Percentiles rank a stretch among this genome's conserved stretches.
These are phyloP conservation scores for Diadema setosum DNA, from an alignment of 35 echinoderm and acorn worm genomes.

Conservation along the genomic window DNA sequence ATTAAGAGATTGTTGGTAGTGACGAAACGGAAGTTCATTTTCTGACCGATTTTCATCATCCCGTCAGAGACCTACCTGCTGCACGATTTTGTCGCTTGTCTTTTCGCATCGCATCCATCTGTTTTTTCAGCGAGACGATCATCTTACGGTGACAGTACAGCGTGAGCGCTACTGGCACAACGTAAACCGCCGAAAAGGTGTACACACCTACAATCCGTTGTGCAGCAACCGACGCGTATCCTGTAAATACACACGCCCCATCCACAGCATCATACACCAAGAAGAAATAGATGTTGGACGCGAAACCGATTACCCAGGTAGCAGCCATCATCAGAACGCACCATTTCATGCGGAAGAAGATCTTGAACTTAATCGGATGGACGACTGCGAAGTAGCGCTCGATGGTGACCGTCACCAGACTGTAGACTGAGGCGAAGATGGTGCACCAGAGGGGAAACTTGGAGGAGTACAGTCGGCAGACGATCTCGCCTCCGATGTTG, in stretches of 20 bases:
- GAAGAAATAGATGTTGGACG: slow-evolving; percentile 70
- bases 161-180: slow-evolving; percentile 35
- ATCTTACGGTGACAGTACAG: slow-evolving; percentile 50
- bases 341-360: neutral
- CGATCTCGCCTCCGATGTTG: slow-evolving; percentile 37
- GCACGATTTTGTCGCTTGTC: neutral
- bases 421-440: slow-evolving; percentile 60
- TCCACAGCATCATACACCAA: slow-evolving; percentile 26
- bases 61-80: neutral
- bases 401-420: neutral
- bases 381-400: slow-evolving; percentile 31
- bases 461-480: slow-evolving; percentile 62
- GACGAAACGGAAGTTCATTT: too few relatives aligned
- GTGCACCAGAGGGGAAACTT: slow-evolving; percentile 75
- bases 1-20: too few relatives aligned
- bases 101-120: neutral
- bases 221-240: neutral
- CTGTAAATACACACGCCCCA: slow-evolving; percentile 2
- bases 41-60: too few relatives aligned
- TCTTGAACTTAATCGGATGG: slow-evolving; percentile 19
- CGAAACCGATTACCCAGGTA: slow-evolving; percentile 57
- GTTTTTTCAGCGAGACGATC: slow-evolving; percentile 26
- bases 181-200: slow-evolving; percentile 42
- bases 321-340: slow-evolving; percentile 40
- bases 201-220: slow-evolving; percentile 43